Base-by-base conservation (phyloP, 1,140 invertebrate species). In the Aphaenogaster rudis region DNA sequence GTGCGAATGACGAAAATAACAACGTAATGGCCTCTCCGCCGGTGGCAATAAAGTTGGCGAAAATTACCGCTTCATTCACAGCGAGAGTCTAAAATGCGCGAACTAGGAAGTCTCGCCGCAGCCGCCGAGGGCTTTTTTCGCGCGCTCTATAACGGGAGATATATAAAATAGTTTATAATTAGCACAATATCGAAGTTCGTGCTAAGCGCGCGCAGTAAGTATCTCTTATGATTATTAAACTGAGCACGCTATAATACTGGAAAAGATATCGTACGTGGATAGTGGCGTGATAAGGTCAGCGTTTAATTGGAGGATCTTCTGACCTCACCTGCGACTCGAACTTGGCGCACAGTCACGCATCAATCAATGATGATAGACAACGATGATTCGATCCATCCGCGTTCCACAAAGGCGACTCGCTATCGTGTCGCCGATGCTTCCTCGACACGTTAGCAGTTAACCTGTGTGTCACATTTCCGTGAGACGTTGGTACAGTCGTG, bases 341-440 rank as follows among this genome's bases (percentile, higher is more conserved):
- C 80, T 86, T 48, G 0, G 33, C 39, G 50, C 42, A 42, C 50
- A 69, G 64, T 82, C 85, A 69, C 76, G 84, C 84, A 86, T 86
- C 84, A 36, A 81, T 86, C 77, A 81, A 66, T 69, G 63, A 86
- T 48, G 77, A 69, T 81, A 28, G 50, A 86, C 54, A 28, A 77
- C 80, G 85, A 84, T 42, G 67, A 74, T 52, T 82, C 69, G 86
- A 87, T 81, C 48, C 57, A 87, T 87, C 67, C 86, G 81, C 80
- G 86, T 86, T 86, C 52, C 63, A 61, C 64, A 80, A 86, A 80
- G 39, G 50, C 76, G 77, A 81, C 33, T 67, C 85, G 64, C 50
- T 66, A 67, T 86, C 76, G 39, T 61, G 76, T 85, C 59, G 81
- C 39, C 45, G 42, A 45, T 50, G 42, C 28, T 66, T 79, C 59